Percentiles rank a stretch among this genome's conserved stretches.
These are phyloP conservation scores for Athrips mouffetella DNA, from an alignment of 2,888 invertebrate genomes.

Conservation along the genomic window DNA sequence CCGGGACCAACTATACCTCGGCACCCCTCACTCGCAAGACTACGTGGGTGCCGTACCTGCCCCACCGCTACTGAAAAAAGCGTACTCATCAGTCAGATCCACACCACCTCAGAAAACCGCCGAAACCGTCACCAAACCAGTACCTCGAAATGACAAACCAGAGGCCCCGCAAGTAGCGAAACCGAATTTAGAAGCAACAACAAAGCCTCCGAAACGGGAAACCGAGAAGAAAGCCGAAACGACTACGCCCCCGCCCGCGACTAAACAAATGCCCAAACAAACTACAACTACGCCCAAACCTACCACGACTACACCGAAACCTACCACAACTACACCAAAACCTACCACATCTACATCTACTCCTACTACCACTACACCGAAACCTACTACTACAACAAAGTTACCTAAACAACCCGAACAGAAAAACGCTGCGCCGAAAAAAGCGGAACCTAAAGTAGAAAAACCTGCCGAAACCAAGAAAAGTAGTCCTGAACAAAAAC, in stretches of 20 bases:
- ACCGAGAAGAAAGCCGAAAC: not conserved
- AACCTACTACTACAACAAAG: conserved; percentile 1
- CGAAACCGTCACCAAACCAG: conserved; percentile 26
- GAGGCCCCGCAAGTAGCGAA: conserved; percentile 28
- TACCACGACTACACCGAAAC: conserved; percentile 15
- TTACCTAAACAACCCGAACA: not conserved
- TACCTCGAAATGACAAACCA: conserved; percentile 32
- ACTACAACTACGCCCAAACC: too few relatives aligned
- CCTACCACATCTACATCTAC: not conserved
- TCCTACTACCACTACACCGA: not conserved
- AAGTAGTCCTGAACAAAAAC: not conserved
- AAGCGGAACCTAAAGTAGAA: not conserved
- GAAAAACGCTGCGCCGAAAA: not conserved
- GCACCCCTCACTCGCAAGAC: conserved; percentile 80
- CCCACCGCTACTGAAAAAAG: conserved; percentile 66
- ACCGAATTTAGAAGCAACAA: not conserved
- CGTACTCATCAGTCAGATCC: conserved; percentile 36
- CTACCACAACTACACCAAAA: conserved; percentile 17
- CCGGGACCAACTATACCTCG: conserved; percentile 81
- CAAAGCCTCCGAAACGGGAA: not conserved
- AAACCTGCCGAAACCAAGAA: not conserved
- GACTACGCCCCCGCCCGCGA: too few relatives aligned
- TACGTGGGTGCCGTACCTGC: conserved; percentile 82
- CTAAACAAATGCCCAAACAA: too few relatives aligned
- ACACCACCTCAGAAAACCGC: conserved; percentile 29